These are phyloP conservation scores for Merluccius polli DNA, from an alignment of 2,797 vertebrate genomes.

Conservation along the genomic window DNA sequence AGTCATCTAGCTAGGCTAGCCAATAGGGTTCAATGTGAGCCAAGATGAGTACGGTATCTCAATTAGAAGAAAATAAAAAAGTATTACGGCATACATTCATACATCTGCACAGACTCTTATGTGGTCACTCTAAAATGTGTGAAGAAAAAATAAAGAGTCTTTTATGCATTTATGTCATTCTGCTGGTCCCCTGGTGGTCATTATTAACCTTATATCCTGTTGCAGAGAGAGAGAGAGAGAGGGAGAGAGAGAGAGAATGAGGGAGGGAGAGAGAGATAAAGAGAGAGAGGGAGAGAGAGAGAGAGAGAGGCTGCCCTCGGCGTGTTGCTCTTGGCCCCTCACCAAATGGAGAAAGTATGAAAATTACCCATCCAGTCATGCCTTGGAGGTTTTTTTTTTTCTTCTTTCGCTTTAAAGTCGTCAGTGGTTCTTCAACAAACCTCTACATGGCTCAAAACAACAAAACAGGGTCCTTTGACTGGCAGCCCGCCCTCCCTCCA, in stretches of 20 bases:
- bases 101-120: slow-evolving; percentile 34
- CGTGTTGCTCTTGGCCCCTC: slow-evolving; percentile 74
- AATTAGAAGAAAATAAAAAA: neutral
- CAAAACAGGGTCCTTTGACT: slow-evolving; percentile 44
- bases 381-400: slow-evolving; percentile 44
- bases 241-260: too few species aligned
- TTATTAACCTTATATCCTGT: slow-evolving; percentile 79
- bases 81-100: neutral
- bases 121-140: slow-evolving; percentile 46
- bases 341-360: slow-evolving; percentile 75
- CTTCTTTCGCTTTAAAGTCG: slow-evolving; percentile 55
- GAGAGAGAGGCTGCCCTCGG: slow-evolving; percentile 38
- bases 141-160: slow-evolving; percentile 52
- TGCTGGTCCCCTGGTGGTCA: slow-evolving; percentile 69
- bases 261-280: too few species aligned
- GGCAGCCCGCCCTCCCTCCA: slow-evolving; percentile 41
- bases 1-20: neutral
- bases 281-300: too few species aligned
- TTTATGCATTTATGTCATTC: slow-evolving; percentile 64
- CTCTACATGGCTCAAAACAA: slow-evolving; percentile 46
- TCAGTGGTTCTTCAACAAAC: slow-evolving; percentile 36
- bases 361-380: slow-evolving; percentile 76
- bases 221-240: slow-evolving; percentile 61
- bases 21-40: neutral
- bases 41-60: neutral